Base-by-base conservation (phyloP, 2,888 invertebrate genomes). In the Harmothoe impar region DNA sequence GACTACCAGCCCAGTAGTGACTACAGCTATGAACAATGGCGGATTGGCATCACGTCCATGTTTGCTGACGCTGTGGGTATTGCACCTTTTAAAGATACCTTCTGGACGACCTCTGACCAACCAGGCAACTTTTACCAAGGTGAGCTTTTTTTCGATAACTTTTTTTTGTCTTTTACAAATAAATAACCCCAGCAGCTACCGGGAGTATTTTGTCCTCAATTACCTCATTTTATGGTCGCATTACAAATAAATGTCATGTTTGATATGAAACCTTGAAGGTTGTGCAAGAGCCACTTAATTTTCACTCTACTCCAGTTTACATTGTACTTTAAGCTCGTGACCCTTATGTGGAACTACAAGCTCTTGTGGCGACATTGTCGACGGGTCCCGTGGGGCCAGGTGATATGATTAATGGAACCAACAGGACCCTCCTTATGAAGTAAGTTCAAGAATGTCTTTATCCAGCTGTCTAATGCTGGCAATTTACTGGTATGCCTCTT, bases 11-110 rank as follows among this genome's bases (percentile, higher is more conserved):
- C 93, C 0, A 92, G 91, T 1, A 43, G 33, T 17, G 86, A 85
- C 51, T 54, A 54, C 81, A 43, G 43, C 25, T 78, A 54, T n/a
- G 90, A 91, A n/a, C 94, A 94, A 89, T 94, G 94, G 93, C 92
- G 92, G 51, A 94, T 94, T 23, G 94, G 94, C 0, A 92, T 94
- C n/a, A 92, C 94, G 7, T 94, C 94, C 29, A 93, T 94, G 86
- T 93, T 94, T 89, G 93, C 94, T 20, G 91, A 93, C 29, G 94
- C 94, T 1, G 89, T 94, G 31, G 94, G 94, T 23, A 68, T 95
- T n/a, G 93, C 93, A 31, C 94, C 94, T 0, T 94, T 91, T 89
- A 95, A 95, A 91, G 95, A 95, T 91, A 93, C 93, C 20, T 94
- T 94, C 91, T 94, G 94, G 94, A 93, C 94, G 12, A 93, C 93